Evolutionary conservation across 2,113 vertebrate genomes (phyloP).

Genomic region (Anhinga anhinga): DNA sequence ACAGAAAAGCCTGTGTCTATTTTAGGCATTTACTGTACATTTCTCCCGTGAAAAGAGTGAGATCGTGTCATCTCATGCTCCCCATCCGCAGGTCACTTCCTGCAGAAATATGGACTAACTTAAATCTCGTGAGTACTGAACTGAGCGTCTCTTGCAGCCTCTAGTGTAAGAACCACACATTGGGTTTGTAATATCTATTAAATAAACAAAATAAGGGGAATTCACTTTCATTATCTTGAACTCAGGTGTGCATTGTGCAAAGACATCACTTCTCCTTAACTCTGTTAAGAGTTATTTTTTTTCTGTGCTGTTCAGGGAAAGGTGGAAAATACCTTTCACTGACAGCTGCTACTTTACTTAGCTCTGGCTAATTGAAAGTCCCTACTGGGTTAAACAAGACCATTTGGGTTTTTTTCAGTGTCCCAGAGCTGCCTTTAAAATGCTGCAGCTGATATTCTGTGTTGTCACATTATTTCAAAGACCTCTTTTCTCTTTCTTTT

Average conservation of each 20-base stretch:
- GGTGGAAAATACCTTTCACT: slow-evolving; percentile 42
- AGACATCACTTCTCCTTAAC: slow-evolving; percentile 16
- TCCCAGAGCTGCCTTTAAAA: slow-evolving; percentile 54
- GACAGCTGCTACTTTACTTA: slow-evolving; percentile 1
- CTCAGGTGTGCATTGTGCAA: slow-evolving; percentile 49
- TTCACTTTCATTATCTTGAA: slow-evolving; percentile 58
- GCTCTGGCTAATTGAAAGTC: not conserved
- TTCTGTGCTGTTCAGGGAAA: not conserved
- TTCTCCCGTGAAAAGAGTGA: slow-evolving; percentile 99
- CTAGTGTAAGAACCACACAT: slow-evolving; percentile 82
- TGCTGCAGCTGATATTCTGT: slow-evolving; percentile 35
- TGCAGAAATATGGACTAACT: slow-evolving; percentile 99
- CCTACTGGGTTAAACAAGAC: not conserved
- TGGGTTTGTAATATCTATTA: slow-evolving; percentile 76
- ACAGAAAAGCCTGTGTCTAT: slow-evolving; percentile 99
- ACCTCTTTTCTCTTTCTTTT: not conserved
- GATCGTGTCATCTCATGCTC: slow-evolving; percentile 98
- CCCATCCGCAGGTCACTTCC: slow-evolving; percentile 99
- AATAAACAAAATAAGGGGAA: slow-evolving; percentile 70
- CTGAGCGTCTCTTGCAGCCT: slow-evolving; percentile 88
- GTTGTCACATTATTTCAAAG: slow-evolving; percentile 24
- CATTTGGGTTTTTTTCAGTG: not conserved
- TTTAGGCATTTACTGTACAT: slow-evolving; percentile 99
- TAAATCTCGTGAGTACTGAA: slow-evolving; percentile 99
- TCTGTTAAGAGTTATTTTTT: slow-evolving; percentile 1